These are phyloP conservation scores for Dolichopus griseipennis DNA, from an alignment of 2,888 invertebrate species.

Conservation along the genomic window DNA sequence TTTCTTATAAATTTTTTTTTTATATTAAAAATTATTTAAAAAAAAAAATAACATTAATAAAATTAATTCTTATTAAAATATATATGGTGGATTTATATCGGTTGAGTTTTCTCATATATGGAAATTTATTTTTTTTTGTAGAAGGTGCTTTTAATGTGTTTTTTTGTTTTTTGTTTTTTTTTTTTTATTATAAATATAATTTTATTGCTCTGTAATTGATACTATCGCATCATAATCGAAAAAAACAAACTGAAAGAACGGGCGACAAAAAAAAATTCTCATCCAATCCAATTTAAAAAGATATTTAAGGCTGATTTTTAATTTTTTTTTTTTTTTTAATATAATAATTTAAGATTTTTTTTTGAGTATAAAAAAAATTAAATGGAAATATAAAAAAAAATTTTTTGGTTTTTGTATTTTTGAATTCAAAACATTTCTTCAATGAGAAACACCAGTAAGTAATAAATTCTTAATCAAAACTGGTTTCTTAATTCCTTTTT, in stretches of 20 bases:
- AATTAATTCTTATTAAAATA: neutral
- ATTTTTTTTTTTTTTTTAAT: neutral
- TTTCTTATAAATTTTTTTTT: too few species aligned
- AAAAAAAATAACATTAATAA: neutral
- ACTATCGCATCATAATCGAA: constrained; percentile 1
- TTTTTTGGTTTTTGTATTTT: neutral
- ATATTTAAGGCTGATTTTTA: neutral
- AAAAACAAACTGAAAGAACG: neutral
- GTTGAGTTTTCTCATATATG: neutral
- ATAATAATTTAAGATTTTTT: neutral
- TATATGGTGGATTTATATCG: neutral
- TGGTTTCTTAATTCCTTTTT: neutral
- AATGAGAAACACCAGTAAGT: neutral
- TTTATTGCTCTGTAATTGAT: constrained; percentile 6
- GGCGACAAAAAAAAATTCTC: neutral
- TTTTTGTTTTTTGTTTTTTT: neutral
- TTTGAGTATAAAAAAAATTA: neutral
- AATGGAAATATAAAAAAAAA: neutral
- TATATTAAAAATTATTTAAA: too few species aligned
- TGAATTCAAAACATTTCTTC: neutral
- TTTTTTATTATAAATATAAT: too few species aligned
- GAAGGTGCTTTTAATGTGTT: neutral
- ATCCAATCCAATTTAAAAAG: neutral
- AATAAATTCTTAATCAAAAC: neutral
- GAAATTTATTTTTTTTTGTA: neutral